Base-by-base conservation (phyloP, 23 tunicate species). In the Halocynthia aurantium region DNA sequence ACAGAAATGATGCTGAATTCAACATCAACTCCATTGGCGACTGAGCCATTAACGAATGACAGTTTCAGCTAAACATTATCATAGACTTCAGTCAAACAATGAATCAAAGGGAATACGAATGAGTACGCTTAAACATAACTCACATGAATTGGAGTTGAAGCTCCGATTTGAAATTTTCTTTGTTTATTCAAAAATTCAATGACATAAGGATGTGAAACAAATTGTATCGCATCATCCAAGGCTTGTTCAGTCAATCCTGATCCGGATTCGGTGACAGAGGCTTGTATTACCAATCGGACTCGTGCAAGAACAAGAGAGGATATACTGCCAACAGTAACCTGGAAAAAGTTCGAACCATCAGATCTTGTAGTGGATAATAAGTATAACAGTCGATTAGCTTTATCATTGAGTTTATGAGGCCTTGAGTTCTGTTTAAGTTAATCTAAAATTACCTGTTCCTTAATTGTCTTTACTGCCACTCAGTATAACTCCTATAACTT, bases 81-180 rank as follows among this genome's bases (percentile, higher is more conserved):
- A 58, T 13, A 58, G 63, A 58, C 17, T 13, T 58, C 17, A 58
- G 17, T n/a, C 63, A 31, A 31, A 31, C 44, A 31, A 31, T 31
- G 44, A 31, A 31, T 31, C 4, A 4, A 31, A 31, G 1, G 4
- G 44, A 31, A 31, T 31, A 31, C 44, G 4, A 31, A 31, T 31
- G 4, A 31, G 44, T 31, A 31, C 44, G 44, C 44, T 31, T 31
- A 4, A 31, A 31, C 44, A 31, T 31, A 20, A 65, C 70, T 65
- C 70, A 65, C 70, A 15, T 65, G 22, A 10, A 49, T 15, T 65
- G 31, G 50, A 71, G 82, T 10, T 76, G 82, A 75, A 75, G 73
- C 65, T 81, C 93, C 22, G 83, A 86, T 71, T 81, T 87, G 78
- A 52, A 87, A 71, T 69, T 81, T 20, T 15, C 20, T 40, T 5